These are phyloP conservation scores for Eristalis tenax DNA, from an alignment of 2,888 invertebrate genomes.

Conservation along the genomic window DNA sequence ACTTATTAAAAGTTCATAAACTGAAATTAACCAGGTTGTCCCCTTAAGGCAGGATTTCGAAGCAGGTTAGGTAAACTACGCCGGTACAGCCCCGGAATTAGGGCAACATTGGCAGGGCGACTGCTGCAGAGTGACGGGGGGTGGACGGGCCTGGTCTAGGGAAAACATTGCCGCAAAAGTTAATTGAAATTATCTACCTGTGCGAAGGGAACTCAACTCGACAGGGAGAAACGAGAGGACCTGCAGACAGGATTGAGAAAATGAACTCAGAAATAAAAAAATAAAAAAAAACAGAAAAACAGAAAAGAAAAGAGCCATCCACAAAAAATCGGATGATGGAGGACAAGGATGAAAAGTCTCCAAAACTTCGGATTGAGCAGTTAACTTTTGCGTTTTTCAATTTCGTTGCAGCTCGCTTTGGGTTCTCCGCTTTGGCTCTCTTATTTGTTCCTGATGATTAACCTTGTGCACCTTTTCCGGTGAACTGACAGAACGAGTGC, in stretches of 20 bases:
- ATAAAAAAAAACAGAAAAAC: not conserved
- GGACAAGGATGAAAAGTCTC: conserved; percentile 19
- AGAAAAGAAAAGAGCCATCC: not conserved
- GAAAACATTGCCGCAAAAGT: conserved; percentile 68
- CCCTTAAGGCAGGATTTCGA: conserved; percentile 59
- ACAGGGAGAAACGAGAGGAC: not conserved
- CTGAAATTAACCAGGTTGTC: conserved; percentile 71
- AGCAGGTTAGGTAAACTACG: conserved; percentile 34
- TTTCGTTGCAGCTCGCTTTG: conserved; percentile 38
- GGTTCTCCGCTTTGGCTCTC: conserved; percentile 3
- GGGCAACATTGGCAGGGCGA: not conserved
- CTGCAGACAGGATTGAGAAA: not conserved
- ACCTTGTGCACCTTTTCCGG: conserved; percentile 37
- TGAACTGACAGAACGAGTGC: conserved; percentile 20
- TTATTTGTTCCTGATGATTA: conserved; percentile 41
- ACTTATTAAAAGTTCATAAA: conserved; percentile 72
- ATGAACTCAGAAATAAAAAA: not conserved
- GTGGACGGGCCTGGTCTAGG: not conserved
- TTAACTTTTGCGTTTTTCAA: conserved; percentile 63
- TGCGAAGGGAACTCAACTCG: not conserved
- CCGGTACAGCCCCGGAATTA: not conserved
- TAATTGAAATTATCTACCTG: conserved; percentile 71
- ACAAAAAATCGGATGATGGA: not conserved
- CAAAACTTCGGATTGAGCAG: conserved; percentile 64
- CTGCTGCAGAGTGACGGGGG: not conserved